Evolutionary conservation across 2,888 invertebrate species (phyloP).

Genomic region (Eulithis testata): DNA sequence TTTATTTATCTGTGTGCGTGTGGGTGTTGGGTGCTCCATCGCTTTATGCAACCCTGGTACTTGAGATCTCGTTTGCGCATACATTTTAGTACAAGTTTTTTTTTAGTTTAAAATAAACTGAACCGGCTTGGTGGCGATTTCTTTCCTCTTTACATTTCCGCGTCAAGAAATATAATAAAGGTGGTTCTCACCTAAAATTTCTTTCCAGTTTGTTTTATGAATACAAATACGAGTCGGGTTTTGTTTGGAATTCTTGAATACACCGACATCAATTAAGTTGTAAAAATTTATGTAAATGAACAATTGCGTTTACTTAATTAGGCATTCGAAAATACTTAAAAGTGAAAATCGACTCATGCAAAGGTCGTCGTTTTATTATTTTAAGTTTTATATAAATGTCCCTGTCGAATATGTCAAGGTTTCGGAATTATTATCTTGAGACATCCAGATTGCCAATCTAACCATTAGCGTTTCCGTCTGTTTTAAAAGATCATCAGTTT

Average conservation of each 20-base stretch:
- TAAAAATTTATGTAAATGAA: constrained; percentile 46
- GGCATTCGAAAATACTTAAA: constrained; percentile 32
- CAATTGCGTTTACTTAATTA: constrained; percentile 36
- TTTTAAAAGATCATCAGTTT: constrained; percentile 17
- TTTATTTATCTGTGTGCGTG: constrained; percentile 61
- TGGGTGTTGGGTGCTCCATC: constrained; percentile 65
- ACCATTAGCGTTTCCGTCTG: constrained; percentile 10
- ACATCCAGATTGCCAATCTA: constrained; percentile 1
- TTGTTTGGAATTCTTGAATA: constrained; percentile 51
- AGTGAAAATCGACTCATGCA: constrained; percentile 22
- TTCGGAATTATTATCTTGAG: constrained; percentile 16
- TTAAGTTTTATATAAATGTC: constrained; percentile 19
- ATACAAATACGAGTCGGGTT: constrained; percentile 45
- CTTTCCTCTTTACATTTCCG: constrained; percentile 81
- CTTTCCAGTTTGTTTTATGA: constrained; percentile 44
- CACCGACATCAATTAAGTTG: constrained; percentile 55
- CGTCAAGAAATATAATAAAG: constrained; percentile 75
- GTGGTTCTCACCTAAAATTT: constrained; percentile 73
- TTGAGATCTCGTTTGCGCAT: constrained; percentile 78
- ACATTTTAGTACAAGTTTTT: constrained; percentile 79
- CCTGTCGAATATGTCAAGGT: constrained; percentile 33
- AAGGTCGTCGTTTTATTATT: constrained; percentile 9
- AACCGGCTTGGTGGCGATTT: constrained; percentile 77
- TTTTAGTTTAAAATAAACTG: constrained; percentile 69
- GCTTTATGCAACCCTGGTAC: constrained; percentile 75